Evolutionary conservation across 2,888 invertebrate species (phyloP).

Genomic region (Ichneumoninae sp.): DNA sequence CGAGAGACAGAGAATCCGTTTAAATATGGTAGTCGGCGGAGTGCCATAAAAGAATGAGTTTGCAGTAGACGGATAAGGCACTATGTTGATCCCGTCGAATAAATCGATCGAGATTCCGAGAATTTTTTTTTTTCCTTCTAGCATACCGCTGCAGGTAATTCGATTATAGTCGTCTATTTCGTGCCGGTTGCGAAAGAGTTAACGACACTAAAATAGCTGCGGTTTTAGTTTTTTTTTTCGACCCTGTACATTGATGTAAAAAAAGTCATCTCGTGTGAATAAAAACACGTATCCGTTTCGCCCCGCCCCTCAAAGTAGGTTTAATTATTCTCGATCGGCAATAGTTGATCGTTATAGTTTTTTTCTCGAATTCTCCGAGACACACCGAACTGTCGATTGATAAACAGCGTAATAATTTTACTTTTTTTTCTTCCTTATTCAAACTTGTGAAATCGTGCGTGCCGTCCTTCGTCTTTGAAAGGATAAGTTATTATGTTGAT

Average conservation of each 20-base stretch:
- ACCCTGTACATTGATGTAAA: neutral
- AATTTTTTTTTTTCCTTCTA: neutral
- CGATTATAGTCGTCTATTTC: neutral
- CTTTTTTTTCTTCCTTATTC: too few species aligned
- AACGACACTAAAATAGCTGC: neutral
- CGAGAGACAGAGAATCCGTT: slow-evolving; percentile 9
- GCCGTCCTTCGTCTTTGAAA: too few species aligned
- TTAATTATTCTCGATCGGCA: too few species aligned
- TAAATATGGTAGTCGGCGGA: slow-evolving; percentile 7
- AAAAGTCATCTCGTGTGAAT: neutral
- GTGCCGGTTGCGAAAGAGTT: neutral
- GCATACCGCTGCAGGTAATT: neutral
- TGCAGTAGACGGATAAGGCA: neutral
- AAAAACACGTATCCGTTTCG: neutral
- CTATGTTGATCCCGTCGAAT: neutral
- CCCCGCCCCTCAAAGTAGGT: too few species aligned
- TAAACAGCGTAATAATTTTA: too few species aligned
- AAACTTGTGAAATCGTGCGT: too few species aligned
- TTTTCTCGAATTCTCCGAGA: too few species aligned
- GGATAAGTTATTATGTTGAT: too few species aligned
- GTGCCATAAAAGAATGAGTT: slow-evolving; percentile 5
- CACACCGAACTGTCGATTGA: too few species aligned
- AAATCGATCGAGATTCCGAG: slow-evolving; percentile 2
- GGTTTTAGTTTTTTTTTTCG: neutral
- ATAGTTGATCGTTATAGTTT: too few species aligned